Base-by-base conservation (phyloP, 2,888 invertebrate genomes). In the Drosophila kokeensis region DNA sequence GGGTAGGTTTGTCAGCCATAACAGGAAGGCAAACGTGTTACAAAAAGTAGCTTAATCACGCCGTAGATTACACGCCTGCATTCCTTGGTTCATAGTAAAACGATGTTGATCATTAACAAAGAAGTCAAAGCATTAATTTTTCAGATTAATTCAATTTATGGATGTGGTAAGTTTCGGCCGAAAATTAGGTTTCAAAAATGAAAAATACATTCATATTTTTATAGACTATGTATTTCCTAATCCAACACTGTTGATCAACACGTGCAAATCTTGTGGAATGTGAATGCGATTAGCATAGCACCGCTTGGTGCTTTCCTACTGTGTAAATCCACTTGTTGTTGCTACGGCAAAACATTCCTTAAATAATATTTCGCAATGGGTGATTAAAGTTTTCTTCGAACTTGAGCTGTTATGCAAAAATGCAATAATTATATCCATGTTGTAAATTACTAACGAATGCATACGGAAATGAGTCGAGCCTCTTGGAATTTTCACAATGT, bases 391-490 rank as follows among this genome's bases (percentile, higher is more conserved):
- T 61, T 65, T 50, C 73, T 49, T 27, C 34, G 78, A 61, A 71
- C 40, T 40, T 30, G 24, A 30, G 24, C n/a, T 21, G 2, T 11
- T 40, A 40, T 7, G 10, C n/a, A n/a, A n/a, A n/a, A n/a, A n/a
- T n/a, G n/a, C n/a, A n/a, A n/a, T n/a, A n/a, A n/a, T 48, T 18
- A 55, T 74, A 79, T 73, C 64, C 18, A 60, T 2, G 13, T 57
- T 27, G 15, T 34, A 40, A 24, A 58, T 27, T 42, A 13, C 7
- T 24, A 45, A 27, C 2, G 15, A 32, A 29, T 53, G 42, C n/a
- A 69, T 75, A 54, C 83, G 83, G 81, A 86, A 88, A 83, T 86
- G 71, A 83, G 83, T 81, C 83, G 83, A 81, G 83, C 81, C 89
- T 78, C 86, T 27, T 54, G 49, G 40, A 72, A 82, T 78, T 75